Evolutionary conservation across 2,797 vertebrate species (phyloP).

Genomic region (Anguilla obscura): DNA sequence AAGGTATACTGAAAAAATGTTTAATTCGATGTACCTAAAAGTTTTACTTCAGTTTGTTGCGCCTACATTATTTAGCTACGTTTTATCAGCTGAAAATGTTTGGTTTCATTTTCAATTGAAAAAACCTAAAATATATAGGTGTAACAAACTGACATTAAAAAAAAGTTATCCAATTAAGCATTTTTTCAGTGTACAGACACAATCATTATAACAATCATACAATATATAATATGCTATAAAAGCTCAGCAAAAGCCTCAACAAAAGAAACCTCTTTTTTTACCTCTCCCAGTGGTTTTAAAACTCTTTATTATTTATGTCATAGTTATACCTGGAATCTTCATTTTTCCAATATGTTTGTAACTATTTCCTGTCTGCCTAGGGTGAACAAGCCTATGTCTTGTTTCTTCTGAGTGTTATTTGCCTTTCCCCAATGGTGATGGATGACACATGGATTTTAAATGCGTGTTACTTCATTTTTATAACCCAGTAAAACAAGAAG

Average conservation of each 20-base stretch:
- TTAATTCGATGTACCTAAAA: too few relatives aligned
- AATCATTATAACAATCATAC: neutral
- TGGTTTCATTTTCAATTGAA: neutral
- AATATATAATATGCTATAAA: neutral
- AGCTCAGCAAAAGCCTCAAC: neutral
- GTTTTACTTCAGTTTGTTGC: too few relatives aligned
- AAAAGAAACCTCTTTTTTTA: neutral
- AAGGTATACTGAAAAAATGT: too few relatives aligned
- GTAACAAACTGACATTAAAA: neutral
- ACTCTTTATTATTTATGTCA: neutral
- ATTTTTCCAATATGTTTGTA: neutral
- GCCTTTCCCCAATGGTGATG: neutral
- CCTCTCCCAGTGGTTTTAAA: neutral
- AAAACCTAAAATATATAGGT: neutral
- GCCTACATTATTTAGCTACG: too few relatives aligned
- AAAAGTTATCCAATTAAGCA: neutral
- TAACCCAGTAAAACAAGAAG: conserved; percentile 1
- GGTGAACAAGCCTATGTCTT: neutral
- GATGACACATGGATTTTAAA: neutral
- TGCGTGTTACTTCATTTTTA: neutral
- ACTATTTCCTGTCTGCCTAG: neutral
- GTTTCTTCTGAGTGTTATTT: neutral
- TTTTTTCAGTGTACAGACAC: neutral
- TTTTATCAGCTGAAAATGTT: too few relatives aligned
- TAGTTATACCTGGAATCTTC: neutral